Base-by-base conservation (phyloP, 1,140 invertebrate genomes). In the Hylaeus anthracinus region DNA sequence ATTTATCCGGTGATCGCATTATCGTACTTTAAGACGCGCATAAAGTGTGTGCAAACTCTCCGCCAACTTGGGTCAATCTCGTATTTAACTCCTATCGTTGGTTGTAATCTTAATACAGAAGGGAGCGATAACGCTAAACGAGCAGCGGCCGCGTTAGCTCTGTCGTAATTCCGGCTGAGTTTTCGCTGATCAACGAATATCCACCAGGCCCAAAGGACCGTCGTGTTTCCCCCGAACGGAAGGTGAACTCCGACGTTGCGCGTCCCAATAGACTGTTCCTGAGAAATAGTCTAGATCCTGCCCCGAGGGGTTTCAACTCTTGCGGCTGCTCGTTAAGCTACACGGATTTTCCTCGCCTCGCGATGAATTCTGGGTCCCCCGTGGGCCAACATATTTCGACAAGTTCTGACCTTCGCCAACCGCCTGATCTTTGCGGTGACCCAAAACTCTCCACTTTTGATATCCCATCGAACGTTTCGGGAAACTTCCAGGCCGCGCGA, bases 191-290 rank as follows among this genome's bases (percentile, higher is more conserved):
- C 76, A 74, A 67, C 69, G 76, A 39, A 48, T 12, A 65, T 70
- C 55, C 56, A 60, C 1, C 39, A 66, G 64, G 64, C 48, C 64
- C 64, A 2, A 1, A 10, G n/a, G 64, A 6, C 64, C 15, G 12
- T 56, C 82, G 60, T 39, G 12, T 72, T 78, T 61, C 26, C 39
- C 73, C 48, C 65, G 56, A 63, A 67, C 66, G 39, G 67, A 51
- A 76, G 67, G 81, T 58, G 79, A 83, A 79, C 80, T 83, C 58
- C 43, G 56, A 26, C 56, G 58, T 51, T 14, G 51, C 39, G 56
- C 37, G 83, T 69, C 85, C 78, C 81, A 15, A 15, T 15, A 82
- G 81, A 84, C 88, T 86, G 88, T 86, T 85, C 69, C 86, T 83
- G 73, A 89, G 86, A 88, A 88, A 86, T 83, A 81, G 81, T 72